These are phyloP conservation scores for Sebastes matsubarae DNA, from an alignment of 2,797 vertebrate species.

Conservation along the genomic window DNA sequence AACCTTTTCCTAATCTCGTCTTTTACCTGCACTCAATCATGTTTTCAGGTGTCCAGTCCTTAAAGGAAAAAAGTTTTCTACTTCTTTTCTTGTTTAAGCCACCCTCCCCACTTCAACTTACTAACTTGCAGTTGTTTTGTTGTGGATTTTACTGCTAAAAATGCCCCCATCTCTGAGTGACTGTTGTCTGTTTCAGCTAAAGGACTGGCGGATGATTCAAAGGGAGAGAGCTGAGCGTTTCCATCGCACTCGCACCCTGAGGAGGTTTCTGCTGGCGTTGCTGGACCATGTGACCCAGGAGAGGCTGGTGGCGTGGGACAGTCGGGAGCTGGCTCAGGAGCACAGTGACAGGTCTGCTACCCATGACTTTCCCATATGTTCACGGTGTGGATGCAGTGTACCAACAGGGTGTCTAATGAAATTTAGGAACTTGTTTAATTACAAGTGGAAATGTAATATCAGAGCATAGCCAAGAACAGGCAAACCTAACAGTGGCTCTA, in stretches of 20 bases:
- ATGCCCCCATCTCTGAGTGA: neutral
- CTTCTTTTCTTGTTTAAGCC: neutral
- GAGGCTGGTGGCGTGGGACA: slow-evolving; percentile 76
- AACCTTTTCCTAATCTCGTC: slow-evolving; percentile 24
- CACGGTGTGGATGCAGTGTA: neutral
- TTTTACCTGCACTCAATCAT: slow-evolving; percentile 8
- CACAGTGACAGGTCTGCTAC: slow-evolving; percentile 84
- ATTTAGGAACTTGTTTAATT: slow-evolving; percentile 22
- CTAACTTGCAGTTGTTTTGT: neutral
- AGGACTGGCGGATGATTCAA: slow-evolving; percentile 71
- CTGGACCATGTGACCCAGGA: slow-evolving; percentile 77
- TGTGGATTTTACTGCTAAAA: neutral
- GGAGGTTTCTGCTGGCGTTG: slow-evolving; percentile 83
- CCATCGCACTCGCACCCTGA: slow-evolving; percentile 73
- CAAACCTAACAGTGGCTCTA: too few relatives aligned
- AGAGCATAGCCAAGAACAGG: neutral
- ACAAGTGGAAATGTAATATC: neutral
- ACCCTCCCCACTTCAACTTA: neutral
- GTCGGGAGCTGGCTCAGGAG: slow-evolving; percentile 76
- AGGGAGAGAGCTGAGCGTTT: slow-evolving; percentile 75
- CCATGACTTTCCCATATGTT: slow-evolving; percentile 24
- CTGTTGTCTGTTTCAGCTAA: slow-evolving; percentile 73
- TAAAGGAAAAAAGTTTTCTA: neutral
- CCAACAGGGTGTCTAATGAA: slow-evolving; percentile 7
- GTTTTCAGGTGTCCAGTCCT: neutral